Conservation (phyloP, 2,888 invertebrate genomes). For the Scrobipalpa atriplicella region DNA sequence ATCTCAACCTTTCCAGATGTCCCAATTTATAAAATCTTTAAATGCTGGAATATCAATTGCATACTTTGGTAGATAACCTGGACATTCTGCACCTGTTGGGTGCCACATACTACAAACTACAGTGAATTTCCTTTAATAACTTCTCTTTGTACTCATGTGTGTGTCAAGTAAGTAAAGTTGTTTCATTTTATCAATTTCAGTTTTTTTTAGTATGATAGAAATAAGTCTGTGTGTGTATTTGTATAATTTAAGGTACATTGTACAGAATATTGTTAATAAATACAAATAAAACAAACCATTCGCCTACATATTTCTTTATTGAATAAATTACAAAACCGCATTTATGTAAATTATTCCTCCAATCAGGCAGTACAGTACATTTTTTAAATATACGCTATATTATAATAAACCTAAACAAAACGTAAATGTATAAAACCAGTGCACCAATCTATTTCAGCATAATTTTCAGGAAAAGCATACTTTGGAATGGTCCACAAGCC, state of each 20-base stretch:
- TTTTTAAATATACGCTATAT: conserved; percentile 53
- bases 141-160: no score
- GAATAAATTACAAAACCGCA: conserved; percentile 75
- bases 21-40: no score
- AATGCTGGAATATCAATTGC: not conserved
- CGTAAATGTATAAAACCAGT: conserved; percentile 50
- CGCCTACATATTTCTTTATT: conserved; percentile 75
- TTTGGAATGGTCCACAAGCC: conserved; percentile 67
- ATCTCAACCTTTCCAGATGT: no score
- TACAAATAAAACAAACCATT: conserved; percentile 45
- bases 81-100: not conserved
- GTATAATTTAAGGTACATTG: no score
- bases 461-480: conserved; percentile 37
- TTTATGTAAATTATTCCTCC: conserved; percentile 55
- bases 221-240: no score
- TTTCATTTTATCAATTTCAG: no score
- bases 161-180: no score
- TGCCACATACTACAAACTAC: not conserved
- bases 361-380: conserved; percentile 59
- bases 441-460: conserved; percentile 34
- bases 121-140: no score
- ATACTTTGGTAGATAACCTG: not conserved
- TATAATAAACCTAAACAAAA: conserved; percentile 55
- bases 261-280: no score
- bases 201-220: no score